These are phyloP conservation scores for Heliconius hermathena DNA, from an alignment of 1,140 invertebrate genomes.

Conservation along the genomic window DNA sequence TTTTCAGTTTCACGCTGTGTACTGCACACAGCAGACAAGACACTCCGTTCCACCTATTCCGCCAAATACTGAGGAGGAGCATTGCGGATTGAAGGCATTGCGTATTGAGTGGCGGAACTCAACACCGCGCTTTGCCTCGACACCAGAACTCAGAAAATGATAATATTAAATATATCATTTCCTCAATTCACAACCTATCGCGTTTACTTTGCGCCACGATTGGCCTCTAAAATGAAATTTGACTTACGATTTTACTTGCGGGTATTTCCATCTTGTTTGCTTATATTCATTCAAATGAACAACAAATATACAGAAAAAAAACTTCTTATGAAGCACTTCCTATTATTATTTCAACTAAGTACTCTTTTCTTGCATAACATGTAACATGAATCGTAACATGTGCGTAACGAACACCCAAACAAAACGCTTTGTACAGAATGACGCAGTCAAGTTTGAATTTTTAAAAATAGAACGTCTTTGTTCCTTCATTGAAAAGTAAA, in stretches of 20 bases:
- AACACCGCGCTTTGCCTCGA: too few relatives aligned
- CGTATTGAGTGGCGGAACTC: too few relatives aligned
- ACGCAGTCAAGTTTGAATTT: conserved; percentile 61
- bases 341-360: conserved; percentile 24
- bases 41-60: too few relatives aligned
- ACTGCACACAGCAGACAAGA: too few relatives aligned
- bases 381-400: conserved; percentile 41
- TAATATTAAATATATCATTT: too few relatives aligned
- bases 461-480: conserved; percentile 74
- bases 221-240: too few relatives aligned
- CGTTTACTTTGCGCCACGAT: too few relatives aligned
- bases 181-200: too few relatives aligned
- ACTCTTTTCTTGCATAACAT: conserved; percentile 31
- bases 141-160: too few relatives aligned
- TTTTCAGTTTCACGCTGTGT: too few relatives aligned
- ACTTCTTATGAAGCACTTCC: not conserved
- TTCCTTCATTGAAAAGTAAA: conserved; percentile 52
- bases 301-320: not conserved
- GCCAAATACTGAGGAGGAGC: too few relatives aligned
- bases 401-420: conserved; percentile 47
- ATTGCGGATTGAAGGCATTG: too few relatives aligned
- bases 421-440: conserved; percentile 52
- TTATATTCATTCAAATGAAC: not conserved
- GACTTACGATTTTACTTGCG: not conserved
- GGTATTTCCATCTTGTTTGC: not conserved